Conservation (phyloP, 1,140 invertebrate genomes). For the Nymphalis io region DNA sequence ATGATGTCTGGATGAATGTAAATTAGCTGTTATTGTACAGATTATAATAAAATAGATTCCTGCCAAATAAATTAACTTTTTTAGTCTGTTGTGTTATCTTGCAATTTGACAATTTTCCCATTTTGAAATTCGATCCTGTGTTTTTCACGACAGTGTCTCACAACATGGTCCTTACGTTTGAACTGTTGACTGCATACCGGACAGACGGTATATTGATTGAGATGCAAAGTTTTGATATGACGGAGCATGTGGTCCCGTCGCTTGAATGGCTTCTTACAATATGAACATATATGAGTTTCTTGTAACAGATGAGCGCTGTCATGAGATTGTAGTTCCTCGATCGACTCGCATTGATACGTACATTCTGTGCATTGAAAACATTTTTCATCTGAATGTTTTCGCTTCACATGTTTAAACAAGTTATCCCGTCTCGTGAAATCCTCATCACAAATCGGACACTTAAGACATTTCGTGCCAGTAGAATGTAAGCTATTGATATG, state of each 20-base stretch:
- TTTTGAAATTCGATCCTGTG: constrained; percentile 48
- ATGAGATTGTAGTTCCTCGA: constrained; percentile 49
- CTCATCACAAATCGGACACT: constrained; percentile 47
- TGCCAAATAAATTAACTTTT: too few species aligned
- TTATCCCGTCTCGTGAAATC: constrained; percentile 46
- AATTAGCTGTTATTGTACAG: too few species aligned
- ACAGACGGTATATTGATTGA: constrained; percentile 46
- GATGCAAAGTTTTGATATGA: constrained; percentile 54
- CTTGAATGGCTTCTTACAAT: constrained; percentile 55
- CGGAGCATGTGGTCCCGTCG: constrained; percentile 60
- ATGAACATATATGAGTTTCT: constrained; percentile 46
- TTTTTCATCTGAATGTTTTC: constrained; percentile 43
- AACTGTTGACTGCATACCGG: constrained; percentile 52
- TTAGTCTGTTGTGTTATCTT: not conserved
- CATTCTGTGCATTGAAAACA: constrained; percentile 49
- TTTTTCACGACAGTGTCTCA: constrained; percentile 57
- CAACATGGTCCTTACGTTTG: constrained; percentile 59
- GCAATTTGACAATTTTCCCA: constrained; percentile 1
- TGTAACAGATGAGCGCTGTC: constrained; percentile 38
- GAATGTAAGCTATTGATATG: constrained; percentile 52
- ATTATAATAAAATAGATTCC: too few species aligned
- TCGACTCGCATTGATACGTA: constrained; percentile 36
- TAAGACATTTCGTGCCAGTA: constrained; percentile 36
- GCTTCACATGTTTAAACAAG: constrained; percentile 50
- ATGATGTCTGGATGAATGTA: too few species aligned